These are phyloP conservation scores for Peucedramus taeniatus DNA, from an alignment of 2,113 vertebrate genomes.

Conservation along the genomic window DNA sequence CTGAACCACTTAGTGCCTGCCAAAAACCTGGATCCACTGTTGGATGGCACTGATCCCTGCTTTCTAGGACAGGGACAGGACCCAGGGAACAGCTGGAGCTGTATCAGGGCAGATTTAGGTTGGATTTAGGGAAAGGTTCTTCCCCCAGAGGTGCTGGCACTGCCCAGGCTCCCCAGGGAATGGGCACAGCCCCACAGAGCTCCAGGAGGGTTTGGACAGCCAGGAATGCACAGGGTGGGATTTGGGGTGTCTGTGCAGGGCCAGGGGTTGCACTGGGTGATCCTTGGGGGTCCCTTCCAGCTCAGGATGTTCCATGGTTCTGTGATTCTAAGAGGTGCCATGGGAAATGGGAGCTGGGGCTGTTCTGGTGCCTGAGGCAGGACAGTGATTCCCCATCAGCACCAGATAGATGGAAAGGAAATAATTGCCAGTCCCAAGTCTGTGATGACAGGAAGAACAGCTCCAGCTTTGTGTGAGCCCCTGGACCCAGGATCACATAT, in stretches of 20 bases:
- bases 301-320: neutral
- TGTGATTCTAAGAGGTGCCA: fast-evolving
- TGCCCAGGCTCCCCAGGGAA: neutral
- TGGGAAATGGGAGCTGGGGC: neutral
- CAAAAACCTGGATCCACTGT: fast-evolving
- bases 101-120: fast-evolving
- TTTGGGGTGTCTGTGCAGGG: neutral
- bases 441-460: neutral
- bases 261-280: neutral
- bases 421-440: neutral
- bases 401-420: neutral
- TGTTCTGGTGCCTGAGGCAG: fast-evolving
- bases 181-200: fast-evolving
- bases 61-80: neutral
- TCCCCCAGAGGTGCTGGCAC: neutral
- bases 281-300: neutral
- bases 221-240: too few species aligned
- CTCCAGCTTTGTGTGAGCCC: neutral
- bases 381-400: neutral
- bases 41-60: neutral
- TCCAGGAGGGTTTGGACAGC: fast-evolving
- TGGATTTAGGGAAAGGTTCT: neutral
- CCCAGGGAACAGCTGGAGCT: neutral
- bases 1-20: neutral
- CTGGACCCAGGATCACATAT: neutral